Percentiles rank a stretch among this genome's conserved stretches.
phyloP scores from a whole-genome alignment of 30 jellyfish, hydroid and myxozoan species.

The Morbakka virulenta region DNA sequence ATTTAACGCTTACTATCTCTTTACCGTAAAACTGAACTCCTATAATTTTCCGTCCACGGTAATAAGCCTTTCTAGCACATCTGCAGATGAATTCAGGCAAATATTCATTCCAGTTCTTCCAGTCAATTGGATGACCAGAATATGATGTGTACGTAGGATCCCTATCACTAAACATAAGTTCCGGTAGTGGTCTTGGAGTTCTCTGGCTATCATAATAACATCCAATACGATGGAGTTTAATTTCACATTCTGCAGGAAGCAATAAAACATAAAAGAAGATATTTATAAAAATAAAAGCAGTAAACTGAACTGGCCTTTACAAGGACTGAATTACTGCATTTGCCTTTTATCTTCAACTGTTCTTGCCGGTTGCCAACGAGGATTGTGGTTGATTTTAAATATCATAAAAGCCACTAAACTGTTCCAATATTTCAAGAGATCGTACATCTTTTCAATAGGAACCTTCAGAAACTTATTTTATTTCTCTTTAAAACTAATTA shows the following conservation, averaged over 20 bases:
- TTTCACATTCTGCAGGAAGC: slow-evolving; percentile 23
- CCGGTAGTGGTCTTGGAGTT: slow-evolving; percentile 73
- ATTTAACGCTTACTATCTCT: too few relatives aligned
- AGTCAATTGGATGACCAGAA: slow-evolving; percentile 44
- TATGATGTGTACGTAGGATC: slow-evolving; percentile 21
- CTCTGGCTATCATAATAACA: slow-evolving; percentile 60
- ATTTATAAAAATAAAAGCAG: too few relatives aligned
- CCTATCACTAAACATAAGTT: slow-evolving; percentile 51
- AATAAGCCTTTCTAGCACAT: slow-evolving; percentile 55
- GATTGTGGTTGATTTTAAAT: too few relatives aligned
- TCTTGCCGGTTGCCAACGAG: too few relatives aligned
- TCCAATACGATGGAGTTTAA: slow-evolving; percentile 43
- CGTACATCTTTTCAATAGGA: too few relatives aligned
- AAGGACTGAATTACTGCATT: too few relatives aligned
- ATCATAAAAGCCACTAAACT: too few relatives aligned
- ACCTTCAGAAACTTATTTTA: too few relatives aligned
- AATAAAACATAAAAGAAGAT: background rate
- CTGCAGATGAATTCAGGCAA: slow-evolving; percentile 55
- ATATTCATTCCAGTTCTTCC: slow-evolving; percentile 56
- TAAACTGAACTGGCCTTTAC: too few relatives aligned
- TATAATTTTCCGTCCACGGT: background rate
- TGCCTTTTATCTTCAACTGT: too few relatives aligned
- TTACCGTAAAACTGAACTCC: slow-evolving; percentile 58
- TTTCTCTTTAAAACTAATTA: too few relatives aligned
- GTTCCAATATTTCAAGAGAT: too few relatives aligned